Evolutionary conservation across 2,797 vertebrate genomes (phyloP).

Genomic region (Syngnathus rostellatus): DNA sequence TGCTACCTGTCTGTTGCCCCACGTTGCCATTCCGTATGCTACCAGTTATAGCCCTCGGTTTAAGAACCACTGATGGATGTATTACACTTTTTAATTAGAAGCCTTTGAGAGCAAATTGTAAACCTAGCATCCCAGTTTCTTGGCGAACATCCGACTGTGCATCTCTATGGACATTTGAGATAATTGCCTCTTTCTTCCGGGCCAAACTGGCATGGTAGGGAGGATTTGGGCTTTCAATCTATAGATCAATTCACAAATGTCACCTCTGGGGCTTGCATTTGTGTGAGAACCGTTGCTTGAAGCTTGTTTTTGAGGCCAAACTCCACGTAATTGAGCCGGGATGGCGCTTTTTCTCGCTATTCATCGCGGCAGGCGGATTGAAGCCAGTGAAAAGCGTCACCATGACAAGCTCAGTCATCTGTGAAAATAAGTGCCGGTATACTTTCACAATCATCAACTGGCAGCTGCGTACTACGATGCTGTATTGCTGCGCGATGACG

Average conservation of each 20-base stretch:
- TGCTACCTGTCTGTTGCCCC: no score
- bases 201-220: background rate
- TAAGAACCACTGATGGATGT: background rate
- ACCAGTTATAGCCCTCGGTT: background rate
- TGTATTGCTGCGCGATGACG: background rate
- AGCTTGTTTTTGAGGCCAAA: slow-evolving; percentile 65
- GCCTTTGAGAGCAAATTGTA: slow-evolving; percentile 13
- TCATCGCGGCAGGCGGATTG: slow-evolving; percentile 44
- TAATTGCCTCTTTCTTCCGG: slow-evolving; percentile 63
- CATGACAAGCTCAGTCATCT: slow-evolving; percentile 75
- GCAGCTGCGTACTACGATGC: slow-evolving; percentile 6
- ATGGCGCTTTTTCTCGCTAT: slow-evolving; percentile 60
- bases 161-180: slow-evolving; percentile 52
- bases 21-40: background rate
- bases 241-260: slow-evolving; percentile 53
- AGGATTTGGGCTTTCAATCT: slow-evolving; percentile 24
- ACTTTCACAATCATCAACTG: slow-evolving; percentile 63
- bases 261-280: slow-evolving; percentile 47
- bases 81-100: slow-evolving; percentile 9
- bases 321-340: slow-evolving; percentile 57
- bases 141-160: slow-evolving; percentile 23
- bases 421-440: slow-evolving; percentile 67
- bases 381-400: slow-evolving; percentile 65
- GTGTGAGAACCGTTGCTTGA: slow-evolving; percentile 8
- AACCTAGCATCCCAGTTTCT: slow-evolving; percentile 25